Conservation (phyloP, 2,797 vertebrate species). For the Bradypus variegatus region DNA sequence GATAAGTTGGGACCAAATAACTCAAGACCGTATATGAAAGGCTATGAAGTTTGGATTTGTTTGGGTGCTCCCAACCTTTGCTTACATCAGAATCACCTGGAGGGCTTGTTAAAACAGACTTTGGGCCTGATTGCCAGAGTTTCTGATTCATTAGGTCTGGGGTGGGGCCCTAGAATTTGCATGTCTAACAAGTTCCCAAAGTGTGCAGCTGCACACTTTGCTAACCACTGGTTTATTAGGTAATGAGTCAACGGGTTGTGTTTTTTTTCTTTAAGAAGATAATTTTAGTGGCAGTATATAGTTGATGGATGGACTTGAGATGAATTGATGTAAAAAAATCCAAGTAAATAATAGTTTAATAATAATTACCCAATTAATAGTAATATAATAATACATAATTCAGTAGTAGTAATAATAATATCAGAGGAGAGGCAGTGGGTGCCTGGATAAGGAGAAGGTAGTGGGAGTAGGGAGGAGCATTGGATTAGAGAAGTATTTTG, state of each 20-base stretch:
- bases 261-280: not conserved
- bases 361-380: too few species aligned
- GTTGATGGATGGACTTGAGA: not conserved
- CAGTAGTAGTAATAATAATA: not conserved
- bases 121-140: not conserved
- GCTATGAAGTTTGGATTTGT: not conserved
- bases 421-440: not conserved
- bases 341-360: too few species aligned
- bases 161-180: not conserved
- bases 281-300: not conserved
- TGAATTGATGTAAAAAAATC: too few species aligned
- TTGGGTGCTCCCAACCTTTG: not conserved
- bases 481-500: not conserved
- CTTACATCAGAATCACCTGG: not conserved
- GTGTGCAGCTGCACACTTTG: not conserved
- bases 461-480: not conserved
- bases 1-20: not conserved
- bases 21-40: not conserved
- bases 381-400: too few species aligned
- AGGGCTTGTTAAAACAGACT: not conserved
- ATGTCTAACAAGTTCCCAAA: not conserved
- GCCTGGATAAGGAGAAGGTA: not conserved
- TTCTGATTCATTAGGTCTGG: slow-evolving; percentile 8
- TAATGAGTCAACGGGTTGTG: not conserved
- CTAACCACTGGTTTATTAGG: not conserved